phyloP scores from a whole-genome alignment of 2,888 invertebrate species.

The Epinotia ramella region DNA sequence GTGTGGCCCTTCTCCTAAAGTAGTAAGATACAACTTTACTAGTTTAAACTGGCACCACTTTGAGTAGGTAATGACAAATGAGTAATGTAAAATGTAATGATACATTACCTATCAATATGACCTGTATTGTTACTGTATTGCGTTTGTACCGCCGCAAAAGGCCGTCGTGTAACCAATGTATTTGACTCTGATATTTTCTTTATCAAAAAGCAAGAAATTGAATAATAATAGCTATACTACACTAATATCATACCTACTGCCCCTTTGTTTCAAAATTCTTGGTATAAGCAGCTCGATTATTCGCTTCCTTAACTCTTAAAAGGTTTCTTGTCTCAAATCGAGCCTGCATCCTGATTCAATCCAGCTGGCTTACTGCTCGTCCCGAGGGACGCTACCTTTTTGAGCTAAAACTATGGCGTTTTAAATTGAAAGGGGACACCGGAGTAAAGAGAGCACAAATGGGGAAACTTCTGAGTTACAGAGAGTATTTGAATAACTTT shows the following conservation, averaged over 20 bases:
- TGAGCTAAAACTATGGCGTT: constrained; percentile 39
- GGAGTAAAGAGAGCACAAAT: constrained; percentile 29
- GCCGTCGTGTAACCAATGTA: too few species aligned
- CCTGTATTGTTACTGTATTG: too few species aligned
- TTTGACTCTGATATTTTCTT: too few species aligned
- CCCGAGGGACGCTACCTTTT: constrained; percentile 35
- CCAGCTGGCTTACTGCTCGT: constrained; percentile 29
- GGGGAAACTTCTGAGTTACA: constrained; percentile 32
- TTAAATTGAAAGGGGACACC: constrained; percentile 43
- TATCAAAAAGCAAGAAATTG: background rate
- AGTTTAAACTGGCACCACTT: too few species aligned
- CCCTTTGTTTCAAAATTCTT: background rate
- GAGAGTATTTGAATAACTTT: constrained; percentile 38
- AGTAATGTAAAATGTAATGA: too few species aligned
- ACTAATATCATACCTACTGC: background rate
- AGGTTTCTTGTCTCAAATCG: constrained; percentile 36
- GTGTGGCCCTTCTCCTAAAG: too few species aligned
- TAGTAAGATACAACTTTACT: too few species aligned
- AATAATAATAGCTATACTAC: background rate
- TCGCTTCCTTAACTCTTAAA: constrained; percentile 36
- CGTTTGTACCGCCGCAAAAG: too few species aligned
- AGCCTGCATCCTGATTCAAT: constrained; percentile 36
- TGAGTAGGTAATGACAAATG: too few species aligned
- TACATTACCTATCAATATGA: too few species aligned
- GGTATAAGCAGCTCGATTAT: constrained; percentile 22